A percentile compares a stretch with the other conserved stretches of the same genome.
These are phyloP conservation scores for Harpalus rubripes DNA, from an alignment of 2,888 invertebrate genomes.

Conservation along the genomic window DNA sequence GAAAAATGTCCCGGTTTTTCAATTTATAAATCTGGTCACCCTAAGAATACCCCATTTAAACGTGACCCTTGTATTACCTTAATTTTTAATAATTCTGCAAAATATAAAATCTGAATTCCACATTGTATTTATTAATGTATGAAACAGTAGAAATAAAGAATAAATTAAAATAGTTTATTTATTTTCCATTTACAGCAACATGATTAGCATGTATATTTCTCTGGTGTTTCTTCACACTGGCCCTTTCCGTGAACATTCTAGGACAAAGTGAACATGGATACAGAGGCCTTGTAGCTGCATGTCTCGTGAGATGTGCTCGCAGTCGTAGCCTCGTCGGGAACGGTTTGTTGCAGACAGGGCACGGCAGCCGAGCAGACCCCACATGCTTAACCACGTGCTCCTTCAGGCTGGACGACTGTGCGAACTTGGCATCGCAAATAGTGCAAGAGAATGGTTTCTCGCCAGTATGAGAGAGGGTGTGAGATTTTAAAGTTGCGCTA, in stretches of 20 bases:
- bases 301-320: not conserved
- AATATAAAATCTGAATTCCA: no score
- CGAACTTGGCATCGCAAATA: conserved; percentile 64
- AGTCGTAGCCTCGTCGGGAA: not conserved
- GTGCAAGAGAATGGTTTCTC: conserved; percentile 62
- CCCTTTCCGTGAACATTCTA: not conserved
- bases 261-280: not conserved
- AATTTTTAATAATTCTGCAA: no score
- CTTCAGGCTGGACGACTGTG: conserved; percentile 62
- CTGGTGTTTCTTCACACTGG: not conserved
- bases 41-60: no score
- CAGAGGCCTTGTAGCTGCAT: not conserved
- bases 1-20: no score
- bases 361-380: conserved; percentile 62
- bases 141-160: no score
- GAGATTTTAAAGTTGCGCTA: conserved; percentile 60
- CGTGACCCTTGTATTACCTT: no score
- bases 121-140: no score
- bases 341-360: conserved; percentile 65
- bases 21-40: no score
- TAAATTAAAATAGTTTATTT: no score
- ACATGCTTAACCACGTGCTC: conserved; percentile 65
- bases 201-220: not conserved
- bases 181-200: not conserved
- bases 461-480: conserved; percentile 62